phyloP scores from a whole-genome alignment of 2,888 invertebrate species.

The Glyphotaelius pellucidus region DNA sequence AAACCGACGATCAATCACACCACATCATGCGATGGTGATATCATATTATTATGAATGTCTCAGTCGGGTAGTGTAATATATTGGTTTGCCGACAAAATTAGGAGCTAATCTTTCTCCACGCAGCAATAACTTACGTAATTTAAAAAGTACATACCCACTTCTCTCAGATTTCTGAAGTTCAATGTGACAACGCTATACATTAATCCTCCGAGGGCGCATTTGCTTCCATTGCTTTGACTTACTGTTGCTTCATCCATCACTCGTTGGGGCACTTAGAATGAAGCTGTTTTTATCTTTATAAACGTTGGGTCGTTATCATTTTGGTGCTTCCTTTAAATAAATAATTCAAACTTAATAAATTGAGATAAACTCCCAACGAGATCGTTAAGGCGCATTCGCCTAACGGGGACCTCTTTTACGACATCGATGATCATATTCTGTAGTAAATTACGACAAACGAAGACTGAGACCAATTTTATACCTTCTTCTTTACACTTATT shows the following conservation, averaged over 20 bases:
- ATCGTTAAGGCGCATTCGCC: neutral
- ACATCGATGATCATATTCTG: neutral
- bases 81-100: slow-evolving; percentile 11
- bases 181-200: slow-evolving; percentile 25
- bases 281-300: slow-evolving; percentile 19
- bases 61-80: neutral
- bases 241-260: slow-evolving; percentile 31
- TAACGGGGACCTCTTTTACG: neutral
- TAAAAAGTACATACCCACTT: neutral
- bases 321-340: slow-evolving; percentile 5
- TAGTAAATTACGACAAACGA: neutral
- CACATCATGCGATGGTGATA: neutral
- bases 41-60: neutral
- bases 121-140: slow-evolving; percentile 4
- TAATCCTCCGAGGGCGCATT: neutral
- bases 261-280: neutral
- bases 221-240: slow-evolving; percentile 20
- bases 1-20: neutral
- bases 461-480: neutral
- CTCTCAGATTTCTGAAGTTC: neutral
- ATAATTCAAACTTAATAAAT: neutral
- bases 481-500: neutral
- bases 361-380: neutral
- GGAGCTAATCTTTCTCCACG: slow-evolving; percentile 29
- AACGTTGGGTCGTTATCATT: slow-evolving; percentile 29